Percentiles rank a stretch among this genome's conserved stretches.
These are phyloP conservation scores for Drosophila peninsularis DNA, from an alignment of 2,888 invertebrate species.

Conservation along the genomic window DNA sequence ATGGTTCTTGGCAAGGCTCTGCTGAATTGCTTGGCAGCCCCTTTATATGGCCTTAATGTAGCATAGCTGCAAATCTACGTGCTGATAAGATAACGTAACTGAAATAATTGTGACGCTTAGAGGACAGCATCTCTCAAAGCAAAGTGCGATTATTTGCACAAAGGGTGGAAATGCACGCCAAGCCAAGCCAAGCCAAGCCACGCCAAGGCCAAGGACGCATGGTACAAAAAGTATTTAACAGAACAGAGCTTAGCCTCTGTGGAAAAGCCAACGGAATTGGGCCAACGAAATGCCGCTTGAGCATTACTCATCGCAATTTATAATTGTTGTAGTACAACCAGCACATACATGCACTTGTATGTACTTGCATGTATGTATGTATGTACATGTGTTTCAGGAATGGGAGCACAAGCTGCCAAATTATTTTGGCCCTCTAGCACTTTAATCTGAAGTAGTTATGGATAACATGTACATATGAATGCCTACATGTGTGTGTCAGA, in stretches of 20 bases:
- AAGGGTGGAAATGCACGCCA: conserved; percentile 1
- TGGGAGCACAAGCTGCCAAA: conserved; percentile 34
- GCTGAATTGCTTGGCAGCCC: conserved; percentile 7
- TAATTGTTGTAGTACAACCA: conserved; percentile 11
- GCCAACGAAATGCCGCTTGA: conserved; percentile 27
- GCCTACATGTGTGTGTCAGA: not conserved
- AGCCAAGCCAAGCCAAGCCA: conserved; percentile 7
- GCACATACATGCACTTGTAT: not conserved
- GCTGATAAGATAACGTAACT: conserved; percentile 31
- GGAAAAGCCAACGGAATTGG: conserved; percentile 24
- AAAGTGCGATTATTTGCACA: not conserved
- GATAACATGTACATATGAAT: conserved; percentile 33
- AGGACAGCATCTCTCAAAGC: not conserved
- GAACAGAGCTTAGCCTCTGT: conserved; percentile 2
- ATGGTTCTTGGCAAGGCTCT: not conserved
- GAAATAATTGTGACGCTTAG: conserved; percentile 18
- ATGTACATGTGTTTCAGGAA: conserved; percentile 13
- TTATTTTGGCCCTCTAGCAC: conserved; percentile 34
- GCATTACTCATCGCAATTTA: conserved; percentile 46
- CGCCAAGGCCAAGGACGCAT: conserved; percentile 51
- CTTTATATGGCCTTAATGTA: conserved; percentile 7
- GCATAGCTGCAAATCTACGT: conserved; percentile 29
- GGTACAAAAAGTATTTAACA: not conserved
- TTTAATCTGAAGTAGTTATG: conserved; percentile 24
- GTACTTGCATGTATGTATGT: not conserved